Evolutionary conservation across 2,797 vertebrate species (phyloP).

Genomic region (Phataginus tetradactyla): DNA sequence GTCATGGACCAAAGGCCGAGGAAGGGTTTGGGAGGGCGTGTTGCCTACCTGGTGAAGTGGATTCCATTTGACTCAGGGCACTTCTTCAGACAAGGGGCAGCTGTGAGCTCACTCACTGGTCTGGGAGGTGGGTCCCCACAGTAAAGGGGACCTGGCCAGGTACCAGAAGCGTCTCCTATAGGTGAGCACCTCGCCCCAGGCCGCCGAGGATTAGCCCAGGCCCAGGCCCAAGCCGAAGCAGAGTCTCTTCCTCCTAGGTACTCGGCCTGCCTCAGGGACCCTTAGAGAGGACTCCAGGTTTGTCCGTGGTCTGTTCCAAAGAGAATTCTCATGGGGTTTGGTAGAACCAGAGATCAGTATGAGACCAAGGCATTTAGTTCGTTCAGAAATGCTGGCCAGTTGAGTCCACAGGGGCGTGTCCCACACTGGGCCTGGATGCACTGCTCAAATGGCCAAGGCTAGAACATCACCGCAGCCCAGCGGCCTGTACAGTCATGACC

Average conservation of each 20-base stretch:
- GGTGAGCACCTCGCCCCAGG: neutral
- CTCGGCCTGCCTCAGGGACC: neutral
- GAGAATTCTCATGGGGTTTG: neutral
- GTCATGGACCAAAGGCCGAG: neutral
- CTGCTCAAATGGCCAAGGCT: neutral
- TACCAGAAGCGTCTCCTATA: neutral
- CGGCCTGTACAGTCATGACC: neutral
- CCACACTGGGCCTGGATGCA: neutral
- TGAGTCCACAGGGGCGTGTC: neutral
- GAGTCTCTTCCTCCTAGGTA: neutral
- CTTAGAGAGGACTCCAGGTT: neutral
- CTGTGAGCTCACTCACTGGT: neutral
- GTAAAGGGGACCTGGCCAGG: neutral
- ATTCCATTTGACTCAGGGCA: neutral
- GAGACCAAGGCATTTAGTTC: neutral
- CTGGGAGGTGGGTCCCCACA: neutral
- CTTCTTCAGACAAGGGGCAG: neutral
- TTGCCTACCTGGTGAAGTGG: neutral
- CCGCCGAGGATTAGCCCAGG: neutral
- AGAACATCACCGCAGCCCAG: neutral
- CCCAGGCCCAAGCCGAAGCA: neutral
- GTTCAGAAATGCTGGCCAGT: neutral
- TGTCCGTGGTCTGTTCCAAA: neutral
- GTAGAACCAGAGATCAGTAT: neutral
- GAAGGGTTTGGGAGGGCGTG: neutral